Base-by-base conservation (phyloP, 2,888 invertebrate species). In the Hypomecis atomaria region DNA sequence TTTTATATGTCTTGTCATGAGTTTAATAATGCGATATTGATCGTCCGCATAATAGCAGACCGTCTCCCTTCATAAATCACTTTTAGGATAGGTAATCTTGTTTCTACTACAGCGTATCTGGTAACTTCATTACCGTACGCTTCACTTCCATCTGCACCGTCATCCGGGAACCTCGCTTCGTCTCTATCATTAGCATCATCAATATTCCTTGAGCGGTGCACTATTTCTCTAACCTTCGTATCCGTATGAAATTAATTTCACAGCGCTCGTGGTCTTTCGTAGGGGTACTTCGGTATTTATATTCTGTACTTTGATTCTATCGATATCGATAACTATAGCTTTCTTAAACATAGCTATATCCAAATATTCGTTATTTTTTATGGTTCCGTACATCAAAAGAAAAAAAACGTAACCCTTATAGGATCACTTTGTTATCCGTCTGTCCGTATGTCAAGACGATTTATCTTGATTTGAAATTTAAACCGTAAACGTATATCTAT, bases 161-260 rank as follows among this genome's bases (percentile, higher is more conserved):
- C 63, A 55, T 44, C 45, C 34, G 9, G 54, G 40, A 50, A 73
- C 62, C 68, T 71, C 76, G 75, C 70, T 71, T 69, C 65, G 72
- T 69, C 69, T 73, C 66, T 69, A 72, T 75, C 71, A 77, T 78
- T 78, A 73, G 69, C 70, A 76, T 76, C 79, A 82, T 82, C 76
- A 82, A 82, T 83, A 82, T 78, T 62, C 69, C 76, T 79, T 73
- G 73, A 78, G 72, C 75, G 70, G 70, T 82, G 83, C 78, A 80
- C 78, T 83, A 79, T 83, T 83, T 82, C 81, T 81, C 78, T 78
- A 78, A 77, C 74, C 79, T 78, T 75, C 64, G 71, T 75, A 78
- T 79, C 75, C 66, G 72, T 76, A 70, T 73, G 71, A 76, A 82
- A 87, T 87, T 87, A 85, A 87, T 87, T 84, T 82, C 78, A 83